Conservation (phyloP, 2,888 invertebrate genomes). For the Ophion slaviceki region DNA sequence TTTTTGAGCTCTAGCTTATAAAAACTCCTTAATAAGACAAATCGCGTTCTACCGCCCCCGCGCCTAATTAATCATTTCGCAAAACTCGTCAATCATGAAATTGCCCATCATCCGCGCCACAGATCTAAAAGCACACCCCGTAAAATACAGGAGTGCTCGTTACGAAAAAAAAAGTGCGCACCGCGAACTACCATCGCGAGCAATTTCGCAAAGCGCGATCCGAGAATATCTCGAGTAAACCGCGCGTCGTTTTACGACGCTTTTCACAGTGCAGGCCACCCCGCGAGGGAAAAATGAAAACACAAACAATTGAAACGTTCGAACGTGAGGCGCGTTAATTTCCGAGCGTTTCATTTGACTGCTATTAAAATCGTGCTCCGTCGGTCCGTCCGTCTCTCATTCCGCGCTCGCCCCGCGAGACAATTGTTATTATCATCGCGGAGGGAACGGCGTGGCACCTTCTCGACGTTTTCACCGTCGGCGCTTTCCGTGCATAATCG, state of each 20-base stretch:
- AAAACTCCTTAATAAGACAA: no score
- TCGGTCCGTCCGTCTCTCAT: constrained; percentile 39
- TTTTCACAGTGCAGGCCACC: constrained; percentile 4
- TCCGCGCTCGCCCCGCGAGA: constrained; percentile 7
- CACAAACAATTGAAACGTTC: constrained; percentile 63
- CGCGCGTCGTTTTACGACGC: constrained; percentile 25
- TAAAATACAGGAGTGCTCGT: no score
- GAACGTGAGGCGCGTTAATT: constrained; percentile 5
- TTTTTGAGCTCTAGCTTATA: no score
- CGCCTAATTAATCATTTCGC: no score
- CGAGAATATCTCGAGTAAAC: constrained; percentile 38
- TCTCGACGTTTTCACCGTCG: constrained; percentile 20
- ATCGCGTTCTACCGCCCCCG: no score
- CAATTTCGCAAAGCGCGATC: not conserved
- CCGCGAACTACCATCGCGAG: not conserved
- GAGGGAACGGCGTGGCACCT: constrained; percentile 17
- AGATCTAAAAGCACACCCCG: no score
- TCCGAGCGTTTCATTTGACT: constrained; percentile 50
- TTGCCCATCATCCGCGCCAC: no score
- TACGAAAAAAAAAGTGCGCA: not conserved
- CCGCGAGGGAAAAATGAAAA: constrained; percentile 49
- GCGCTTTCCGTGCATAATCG: not conserved
- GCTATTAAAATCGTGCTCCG: constrained; percentile 55
- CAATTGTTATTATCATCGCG: constrained; percentile 33
- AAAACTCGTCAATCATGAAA: no score